Conservation (phyloP, 1,140 invertebrate species). For the Propsilocerus akamusi region DNA sequence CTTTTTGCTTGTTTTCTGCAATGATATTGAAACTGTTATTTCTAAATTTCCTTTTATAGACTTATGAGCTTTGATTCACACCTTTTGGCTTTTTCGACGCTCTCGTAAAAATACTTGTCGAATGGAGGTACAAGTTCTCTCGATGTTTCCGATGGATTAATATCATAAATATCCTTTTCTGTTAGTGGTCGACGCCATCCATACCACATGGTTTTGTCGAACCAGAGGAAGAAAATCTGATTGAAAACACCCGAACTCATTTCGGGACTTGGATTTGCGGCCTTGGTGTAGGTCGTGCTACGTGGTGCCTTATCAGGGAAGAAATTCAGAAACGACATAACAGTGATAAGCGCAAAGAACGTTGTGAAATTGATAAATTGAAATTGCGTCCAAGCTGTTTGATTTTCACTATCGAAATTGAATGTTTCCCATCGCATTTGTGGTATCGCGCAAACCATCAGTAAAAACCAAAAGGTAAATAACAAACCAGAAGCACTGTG, state of each 20-base stretch:
- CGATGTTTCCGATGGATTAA: constrained; percentile 63
- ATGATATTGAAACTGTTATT: neutral
- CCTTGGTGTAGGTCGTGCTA: neutral
- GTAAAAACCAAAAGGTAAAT: neutral
- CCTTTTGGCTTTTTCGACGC: constrained; percentile 33
- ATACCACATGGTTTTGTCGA: neutral
- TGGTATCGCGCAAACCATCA: neutral
- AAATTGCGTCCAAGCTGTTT: neutral
- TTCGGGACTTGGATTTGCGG: constrained; percentile 2
- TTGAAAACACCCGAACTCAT: neutral
- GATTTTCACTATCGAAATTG: neutral
- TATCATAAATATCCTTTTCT: constrained; percentile 65
- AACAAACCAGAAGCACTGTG: neutral
- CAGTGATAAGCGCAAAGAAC: neutral
- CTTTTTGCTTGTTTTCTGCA: neutral
- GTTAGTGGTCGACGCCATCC: constrained; percentile 47
- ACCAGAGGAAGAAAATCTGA: constrained; percentile 2
- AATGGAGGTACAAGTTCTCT: constrained; percentile 53
- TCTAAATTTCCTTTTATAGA: too few species aligned
- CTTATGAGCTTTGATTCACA: too few species aligned
- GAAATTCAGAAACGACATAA: neutral
- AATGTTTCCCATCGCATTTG: neutral
- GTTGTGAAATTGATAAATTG: neutral
- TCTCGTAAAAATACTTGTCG: constrained; percentile 56
- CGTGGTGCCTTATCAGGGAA: neutral